A percentile compares a stretch with the other conserved stretches of the same genome.
phyloP scores from a whole-genome alignment of 2,113 vertebrate genomes.

The Barnardius zonarius region DNA sequence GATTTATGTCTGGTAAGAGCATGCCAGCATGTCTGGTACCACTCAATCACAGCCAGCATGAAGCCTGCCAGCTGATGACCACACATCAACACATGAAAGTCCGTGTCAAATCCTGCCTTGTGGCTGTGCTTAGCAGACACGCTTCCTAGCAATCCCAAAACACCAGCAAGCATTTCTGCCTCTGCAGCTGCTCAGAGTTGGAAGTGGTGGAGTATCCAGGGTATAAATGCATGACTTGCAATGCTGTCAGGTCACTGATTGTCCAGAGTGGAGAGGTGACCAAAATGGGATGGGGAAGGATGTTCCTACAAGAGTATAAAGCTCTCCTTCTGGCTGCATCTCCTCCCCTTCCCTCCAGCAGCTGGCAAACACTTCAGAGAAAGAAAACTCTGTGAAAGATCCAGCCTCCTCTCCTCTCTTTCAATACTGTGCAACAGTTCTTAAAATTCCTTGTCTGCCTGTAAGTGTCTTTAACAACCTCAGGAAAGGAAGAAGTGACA shows the following conservation, averaged over 20 bases:
- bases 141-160: not conserved
- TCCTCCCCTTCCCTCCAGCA: not conserved
- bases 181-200: not conserved
- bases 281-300: not conserved
- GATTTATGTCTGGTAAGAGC: not conserved
- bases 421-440: not conserved
- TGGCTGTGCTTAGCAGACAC: not conserved
- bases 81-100: not conserved
- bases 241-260: not conserved
- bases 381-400: not conserved
- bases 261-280: not conserved
- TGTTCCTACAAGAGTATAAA: not conserved
- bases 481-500: not conserved
- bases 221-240: not conserved
- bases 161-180: not conserved
- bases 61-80: not conserved
- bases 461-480: not conserved
- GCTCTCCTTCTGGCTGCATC: not conserved
- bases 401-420: not conserved
- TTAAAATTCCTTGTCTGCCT: not conserved
- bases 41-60: not conserved
- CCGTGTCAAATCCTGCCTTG: not conserved
- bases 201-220: not conserved
- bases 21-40: not conserved
- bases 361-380: not conserved